Base-by-base conservation (phyloP, 30 jellyfish, hydroid and myxozoan species). In the Phacellophora camtschatica region DNA sequence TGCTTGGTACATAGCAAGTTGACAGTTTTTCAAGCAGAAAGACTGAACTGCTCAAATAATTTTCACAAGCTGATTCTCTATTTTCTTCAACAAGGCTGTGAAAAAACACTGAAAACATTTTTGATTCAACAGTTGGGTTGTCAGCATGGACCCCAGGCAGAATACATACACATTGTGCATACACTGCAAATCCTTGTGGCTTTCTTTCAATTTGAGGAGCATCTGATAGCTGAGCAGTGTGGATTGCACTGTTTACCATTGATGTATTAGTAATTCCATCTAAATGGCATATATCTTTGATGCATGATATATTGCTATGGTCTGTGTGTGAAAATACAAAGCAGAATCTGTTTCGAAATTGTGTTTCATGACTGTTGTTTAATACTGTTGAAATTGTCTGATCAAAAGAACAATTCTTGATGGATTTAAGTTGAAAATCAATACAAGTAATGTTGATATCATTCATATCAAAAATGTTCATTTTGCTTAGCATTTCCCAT, bases 1-100 rank as follows among this genome's bases (percentile, higher is more conserved):
- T 46, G 3, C 55, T 27, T 65, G 91, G 91, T 20, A 80, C 57
- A 23, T 63, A 80, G 79, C 91, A 65, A 54, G 53, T 56, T 76
- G 78, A 41, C 20, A 73, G 64, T 12, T 73, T 73, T 55, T 53
- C 74, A 13, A 53, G 4, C 39, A 19, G 5, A 19, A 30, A 13
- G 27, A 28, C 4, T 11, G 27, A 11, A 46, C 4, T 9, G 61
- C 12, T 22, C 2, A 15, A 55, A 20, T 3, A 55, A 16, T 19
- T 6, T 55, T 19, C 24, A 37, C n/a, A 3, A 15, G 3, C 12
- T 41, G 16, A 5, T 67, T 50, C 48, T 4, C 13, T 27, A 4
- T 32, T 20, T 3, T 4, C 10, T 3, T 35, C 67, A 43, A 25
- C 4, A 5, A 49, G 16, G 24, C 30, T 67, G 13, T 8, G 11